phyloP scores from a whole-genome alignment of 2,888 invertebrate genomes.

The Agrenia bidenticulata region DNA sequence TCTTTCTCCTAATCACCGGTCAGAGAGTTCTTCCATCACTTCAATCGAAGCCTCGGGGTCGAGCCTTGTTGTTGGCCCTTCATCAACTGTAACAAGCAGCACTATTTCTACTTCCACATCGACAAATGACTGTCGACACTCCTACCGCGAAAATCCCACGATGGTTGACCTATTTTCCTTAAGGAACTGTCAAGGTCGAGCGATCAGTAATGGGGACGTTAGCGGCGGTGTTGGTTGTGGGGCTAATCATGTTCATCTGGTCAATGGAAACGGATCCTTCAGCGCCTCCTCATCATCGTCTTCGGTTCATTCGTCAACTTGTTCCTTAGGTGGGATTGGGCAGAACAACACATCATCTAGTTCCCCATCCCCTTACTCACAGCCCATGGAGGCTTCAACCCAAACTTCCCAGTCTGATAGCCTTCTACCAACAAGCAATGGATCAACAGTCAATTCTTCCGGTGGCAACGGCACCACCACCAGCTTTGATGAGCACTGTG shows the following conservation, averaged over 20 bases:
- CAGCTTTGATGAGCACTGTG: slow-evolving; percentile 50
- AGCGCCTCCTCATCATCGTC: slow-evolving; percentile 22
- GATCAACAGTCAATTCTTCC: slow-evolving; percentile 19
- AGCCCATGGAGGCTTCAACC: slow-evolving; percentile 51
- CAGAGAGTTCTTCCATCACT: slow-evolving; percentile 13
- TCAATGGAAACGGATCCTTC: slow-evolving; percentile 29
- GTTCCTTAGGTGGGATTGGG: slow-evolving; percentile 11
- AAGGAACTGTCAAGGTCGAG: slow-evolving; percentile 14
- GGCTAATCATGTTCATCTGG: slow-evolving; percentile 21
- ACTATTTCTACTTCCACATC: slow-evolving; percentile 25
- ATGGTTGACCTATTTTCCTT: slow-evolving; percentile 15
- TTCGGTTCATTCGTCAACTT: slow-evolving; percentile 7
- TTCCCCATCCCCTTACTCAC: slow-evolving; percentile 27
- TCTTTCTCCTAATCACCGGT: slow-evolving; percentile 27
- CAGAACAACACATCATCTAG: slow-evolving; percentile 8
- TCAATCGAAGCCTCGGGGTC: neutral
- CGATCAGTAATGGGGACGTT: slow-evolving; percentile 20
- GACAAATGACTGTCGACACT: slow-evolving; percentile 15
- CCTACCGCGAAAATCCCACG: neutral
- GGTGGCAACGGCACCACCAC: slow-evolving; percentile 22
- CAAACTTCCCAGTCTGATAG: slow-evolving; percentile 45
- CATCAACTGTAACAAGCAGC: slow-evolving; percentile 19
- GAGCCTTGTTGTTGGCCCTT: neutral
- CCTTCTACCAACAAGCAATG: slow-evolving; percentile 26
- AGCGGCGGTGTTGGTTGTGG: slow-evolving; percentile 15